Evolutionary conservation across 2,797 vertebrate genomes (phyloP).

Genomic region (Sus cebifrons): DNA sequence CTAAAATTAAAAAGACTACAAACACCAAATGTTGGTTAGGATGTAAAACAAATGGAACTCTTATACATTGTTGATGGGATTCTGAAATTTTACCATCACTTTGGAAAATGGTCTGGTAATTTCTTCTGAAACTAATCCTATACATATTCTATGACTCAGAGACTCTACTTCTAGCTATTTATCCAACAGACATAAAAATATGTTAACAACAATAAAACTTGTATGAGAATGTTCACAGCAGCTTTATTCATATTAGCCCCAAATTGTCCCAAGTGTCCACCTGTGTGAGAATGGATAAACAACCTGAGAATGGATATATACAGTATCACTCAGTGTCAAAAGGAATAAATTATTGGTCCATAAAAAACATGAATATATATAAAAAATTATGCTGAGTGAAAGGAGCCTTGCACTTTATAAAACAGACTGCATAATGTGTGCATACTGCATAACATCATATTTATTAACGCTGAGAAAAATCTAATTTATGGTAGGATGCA

Average conservation of each 20-base stretch:
- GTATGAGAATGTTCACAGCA: not conserved
- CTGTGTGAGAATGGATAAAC: not conserved
- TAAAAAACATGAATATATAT: not conserved
- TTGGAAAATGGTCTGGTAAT: not conserved
- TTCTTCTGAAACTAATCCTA: slow-evolving; percentile 38
- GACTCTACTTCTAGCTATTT: not conserved
- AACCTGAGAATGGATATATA: not conserved
- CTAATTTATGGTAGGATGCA: not conserved
- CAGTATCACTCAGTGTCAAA: not conserved
- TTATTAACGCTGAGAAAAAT: not conserved
- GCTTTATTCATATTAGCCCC: slow-evolving; percentile 19
- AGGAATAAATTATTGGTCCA: not conserved
- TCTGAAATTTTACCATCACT: not conserved
- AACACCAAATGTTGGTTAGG: slow-evolving; percentile 22
- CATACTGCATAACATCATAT: not conserved
- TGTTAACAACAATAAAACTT: not conserved
- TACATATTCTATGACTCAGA: not conserved
- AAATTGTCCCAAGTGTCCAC: not conserved
- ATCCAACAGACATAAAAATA: not conserved
- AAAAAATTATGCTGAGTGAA: slow-evolving; percentile 7
- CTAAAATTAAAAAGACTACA: not conserved
- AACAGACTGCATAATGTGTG: not conserved
- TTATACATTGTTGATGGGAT: not conserved
- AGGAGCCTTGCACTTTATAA: not conserved
- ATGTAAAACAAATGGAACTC: not conserved